Evolutionary conservation across 1,140 invertebrate species (phyloP).

Genomic region (Tetramorium alpestre): DNA sequence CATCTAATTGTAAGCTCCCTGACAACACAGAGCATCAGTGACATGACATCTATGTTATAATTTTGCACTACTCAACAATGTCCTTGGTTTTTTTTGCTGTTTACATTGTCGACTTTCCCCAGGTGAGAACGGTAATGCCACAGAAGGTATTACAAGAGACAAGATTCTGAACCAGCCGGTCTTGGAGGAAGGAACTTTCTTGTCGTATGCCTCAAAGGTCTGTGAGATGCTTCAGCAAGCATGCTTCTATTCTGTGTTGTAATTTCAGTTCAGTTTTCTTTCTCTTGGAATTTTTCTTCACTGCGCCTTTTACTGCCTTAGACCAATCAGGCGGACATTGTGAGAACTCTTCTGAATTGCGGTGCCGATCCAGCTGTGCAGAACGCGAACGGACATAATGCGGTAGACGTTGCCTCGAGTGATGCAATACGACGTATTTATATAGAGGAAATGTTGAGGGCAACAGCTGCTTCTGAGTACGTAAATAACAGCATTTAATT

Average conservation of each 20-base stretch:
- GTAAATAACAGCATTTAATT: constrained; percentile 55
- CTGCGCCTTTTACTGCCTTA: constrained; percentile 73
- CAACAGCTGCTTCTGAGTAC: constrained; percentile 89
- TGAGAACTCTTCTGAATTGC: constrained; percentile 87
- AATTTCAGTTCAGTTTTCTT: not conserved
- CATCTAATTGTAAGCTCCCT: no score
- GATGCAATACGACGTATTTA: constrained; percentile 87
- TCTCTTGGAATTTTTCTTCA: not conserved
- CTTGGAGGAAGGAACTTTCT: constrained; percentile 87
- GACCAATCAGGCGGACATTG: constrained; percentile 87
- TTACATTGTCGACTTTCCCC: constrained; percentile 7
- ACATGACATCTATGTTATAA: no score
- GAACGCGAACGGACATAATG: constrained; percentile 87
- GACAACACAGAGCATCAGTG: no score
- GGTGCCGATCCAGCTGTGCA: constrained; percentile 88
- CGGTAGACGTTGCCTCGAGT: constrained; percentile 86
- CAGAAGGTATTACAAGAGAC: constrained; percentile 83
- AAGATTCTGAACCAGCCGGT: constrained; percentile 86
- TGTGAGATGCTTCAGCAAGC: not conserved
- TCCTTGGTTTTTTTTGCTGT: constrained; percentile 2
- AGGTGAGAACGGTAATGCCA: constrained; percentile 80
- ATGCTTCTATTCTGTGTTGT: not conserved
- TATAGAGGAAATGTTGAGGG: constrained; percentile 88
- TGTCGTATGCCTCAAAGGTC: constrained; percentile 88
- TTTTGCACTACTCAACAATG: no score